Evolutionary conservation across 2,797 vertebrate genomes (phyloP).

Genomic region (Pseudochromis fuscus): DNA sequence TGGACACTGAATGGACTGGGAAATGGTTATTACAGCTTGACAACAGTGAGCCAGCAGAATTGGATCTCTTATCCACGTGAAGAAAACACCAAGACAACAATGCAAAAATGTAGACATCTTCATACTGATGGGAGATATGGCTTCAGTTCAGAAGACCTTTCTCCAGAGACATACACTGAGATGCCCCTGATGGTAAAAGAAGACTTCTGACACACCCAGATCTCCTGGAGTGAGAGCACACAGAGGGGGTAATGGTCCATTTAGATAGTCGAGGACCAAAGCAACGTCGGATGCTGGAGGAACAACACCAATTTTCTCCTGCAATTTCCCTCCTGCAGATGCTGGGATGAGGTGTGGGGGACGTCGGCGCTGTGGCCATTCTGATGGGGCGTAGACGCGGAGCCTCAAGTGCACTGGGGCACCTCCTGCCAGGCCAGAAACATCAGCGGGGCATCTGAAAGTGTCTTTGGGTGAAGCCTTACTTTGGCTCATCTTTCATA

Average conservation of each 20-base stretch:
- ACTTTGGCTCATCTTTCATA: constrained; percentile 44
- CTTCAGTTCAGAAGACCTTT: constrained; percentile 42
- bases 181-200: constrained; percentile 50
- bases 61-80: constrained; percentile 27
- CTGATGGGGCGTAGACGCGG: constrained; percentile 51
- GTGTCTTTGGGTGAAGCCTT: constrained; percentile 46
- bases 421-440: constrained; percentile 44
- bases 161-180: constrained; percentile 38
- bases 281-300: constrained; percentile 64
- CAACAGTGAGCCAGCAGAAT: constrained; percentile 9
- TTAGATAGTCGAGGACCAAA: constrained; percentile 74
- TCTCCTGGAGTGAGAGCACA: constrained; percentile 61
- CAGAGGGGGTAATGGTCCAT: constrained; percentile 78
- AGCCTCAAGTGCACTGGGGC: constrained; percentile 34
- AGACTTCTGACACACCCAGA: constrained; percentile 58
- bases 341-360: constrained; percentile 76
- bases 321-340: constrained; percentile 81
- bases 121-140: constrained; percentile 27
- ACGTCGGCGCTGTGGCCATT: constrained; percentile 47
- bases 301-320: constrained; percentile 80
- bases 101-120: constrained; percentile 31
- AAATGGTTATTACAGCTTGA: background rate
- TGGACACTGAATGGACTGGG: background rate
- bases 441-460: constrained; percentile 40
- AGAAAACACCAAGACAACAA: constrained; percentile 29